Base-by-base conservation (phyloP, 2,888 invertebrate species). In the Pinctada fucata region DNA sequence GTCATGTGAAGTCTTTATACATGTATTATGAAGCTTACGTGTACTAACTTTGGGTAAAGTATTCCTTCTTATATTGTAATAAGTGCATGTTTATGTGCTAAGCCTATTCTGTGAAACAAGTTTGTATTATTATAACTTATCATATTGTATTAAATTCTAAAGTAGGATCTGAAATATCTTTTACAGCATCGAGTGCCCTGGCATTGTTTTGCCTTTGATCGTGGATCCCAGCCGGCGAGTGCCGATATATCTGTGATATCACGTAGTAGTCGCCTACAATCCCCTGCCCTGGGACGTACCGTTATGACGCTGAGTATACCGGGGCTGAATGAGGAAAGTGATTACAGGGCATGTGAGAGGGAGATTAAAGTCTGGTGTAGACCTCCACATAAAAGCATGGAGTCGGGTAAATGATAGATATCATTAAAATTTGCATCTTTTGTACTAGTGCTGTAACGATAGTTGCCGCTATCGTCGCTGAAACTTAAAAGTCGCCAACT, bases 131-230 rank as follows among this genome's bases (percentile, higher is more conserved):
- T 31, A 31, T 31, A 31, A 31, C 31, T 31, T 31, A 31, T 31
- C 31, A 31, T 31, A 31, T 31, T 31, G 31, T 31, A 31, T 31
- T 31, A 31, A 31, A 31, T 31, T 31, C 31, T 31, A 31, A 31
- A 31, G 31, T 31, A 31, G 31, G 31, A 31, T 31, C 31, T 31
- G 31, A 31, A 31, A 31, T 31, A 31, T 31, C 31, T 31, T 31
- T 75, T 76, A 49, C 78, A 86, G 86, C 83, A 83, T 45, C 82
- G 80, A 74, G 82, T 77, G 3, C 74, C 87, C 0, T 88, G 89
- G 88, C 88, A 88, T 72, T 89, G 89, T 79, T 90, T 89, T 82
- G 84, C 85, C 2, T 90, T 90, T 81, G 89, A 89, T 72, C 82
- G 85, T 5, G 82, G 79, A 13, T 75, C 80, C n/a, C 80, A 75